These are phyloP conservation scores for Halocynthia roretzi DNA, from an alignment of 23 tunicate species.

Conservation along the genomic window DNA sequence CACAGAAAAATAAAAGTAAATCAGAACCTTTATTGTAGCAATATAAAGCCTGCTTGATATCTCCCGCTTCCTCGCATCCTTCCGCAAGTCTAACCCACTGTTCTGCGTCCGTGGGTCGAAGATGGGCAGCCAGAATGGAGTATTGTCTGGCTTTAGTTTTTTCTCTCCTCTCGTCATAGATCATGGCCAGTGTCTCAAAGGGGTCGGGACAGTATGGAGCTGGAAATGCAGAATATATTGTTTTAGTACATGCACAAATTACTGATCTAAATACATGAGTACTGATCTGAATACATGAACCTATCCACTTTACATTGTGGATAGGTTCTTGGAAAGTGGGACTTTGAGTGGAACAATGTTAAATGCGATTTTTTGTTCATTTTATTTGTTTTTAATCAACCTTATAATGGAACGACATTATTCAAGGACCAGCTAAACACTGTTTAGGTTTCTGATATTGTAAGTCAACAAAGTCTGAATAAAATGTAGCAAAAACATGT, in stretches of 20 bases:
- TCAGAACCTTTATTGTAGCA: conserved; percentile 65
- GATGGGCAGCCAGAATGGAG: conserved; percentile 67
- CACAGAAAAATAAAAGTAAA: too few species aligned
- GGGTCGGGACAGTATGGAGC: conserved; percentile 88
- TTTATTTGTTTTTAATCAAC: too few species aligned
- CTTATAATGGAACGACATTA: too few species aligned
- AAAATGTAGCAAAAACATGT: too few species aligned
- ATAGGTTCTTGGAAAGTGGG: too few species aligned
- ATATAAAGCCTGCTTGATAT: conserved; percentile 44
- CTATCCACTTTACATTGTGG: too few species aligned
- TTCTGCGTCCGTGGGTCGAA: conserved; percentile 42
- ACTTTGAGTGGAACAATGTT: too few species aligned
- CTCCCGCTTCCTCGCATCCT: conserved; percentile 54
- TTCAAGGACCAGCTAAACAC: too few species aligned
- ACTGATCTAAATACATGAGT: not conserved
- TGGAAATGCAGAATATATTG: not conserved
- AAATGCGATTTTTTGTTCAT: too few species aligned
- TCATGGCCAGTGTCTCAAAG: conserved; percentile 68
- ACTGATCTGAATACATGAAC: too few species aligned
- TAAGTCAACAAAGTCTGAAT: too few species aligned
- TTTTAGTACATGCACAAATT: not conserved
- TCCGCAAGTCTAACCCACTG: conserved; percentile 66
- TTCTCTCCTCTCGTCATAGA: conserved; percentile 77
- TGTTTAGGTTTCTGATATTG: too few species aligned
- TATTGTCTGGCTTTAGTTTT: conserved; percentile 37